These are phyloP conservation scores for Monoplex corrugatus DNA, from an alignment of 2,888 invertebrate genomes.

Conservation along the genomic window DNA sequence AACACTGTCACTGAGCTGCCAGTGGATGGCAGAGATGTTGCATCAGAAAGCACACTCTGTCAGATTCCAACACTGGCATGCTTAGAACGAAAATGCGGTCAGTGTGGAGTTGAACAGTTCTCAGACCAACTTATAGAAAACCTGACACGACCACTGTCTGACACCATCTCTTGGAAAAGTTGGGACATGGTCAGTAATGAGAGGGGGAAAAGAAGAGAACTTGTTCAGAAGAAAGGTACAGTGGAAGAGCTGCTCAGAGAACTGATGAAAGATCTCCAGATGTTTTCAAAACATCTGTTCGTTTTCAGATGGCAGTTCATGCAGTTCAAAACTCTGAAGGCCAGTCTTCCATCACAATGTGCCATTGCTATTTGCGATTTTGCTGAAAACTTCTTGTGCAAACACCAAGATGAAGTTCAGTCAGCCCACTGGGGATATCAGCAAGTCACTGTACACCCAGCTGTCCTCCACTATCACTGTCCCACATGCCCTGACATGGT, in stretches of 20 bases:
- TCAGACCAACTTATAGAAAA: neutral
- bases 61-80: no score
- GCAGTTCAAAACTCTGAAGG: neutral
- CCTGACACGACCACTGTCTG: neutral
- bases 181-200: no score
- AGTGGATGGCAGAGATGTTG: no score
- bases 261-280: no score
- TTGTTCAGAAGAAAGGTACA: neutral
- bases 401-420: conserved; percentile 14
- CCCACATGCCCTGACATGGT: no score
- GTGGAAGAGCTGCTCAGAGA: neutral
- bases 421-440: neutral
- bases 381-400: neutral
- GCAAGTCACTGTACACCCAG: neutral
- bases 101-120: no score
- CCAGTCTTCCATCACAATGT: neutral
- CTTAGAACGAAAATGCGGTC: no score
- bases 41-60: no score
- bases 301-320: neutral
- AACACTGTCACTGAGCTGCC: no score
- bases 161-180: no score
- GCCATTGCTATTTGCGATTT: neutral
- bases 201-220: neutral
- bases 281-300: neutral
- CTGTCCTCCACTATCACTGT: no score